Evolutionary conservation across 2,113 vertebrate genomes (phyloP), one percentile per base, ranked within the genome.

Genomic region (Xiphorhynchus elegans): DNA sequence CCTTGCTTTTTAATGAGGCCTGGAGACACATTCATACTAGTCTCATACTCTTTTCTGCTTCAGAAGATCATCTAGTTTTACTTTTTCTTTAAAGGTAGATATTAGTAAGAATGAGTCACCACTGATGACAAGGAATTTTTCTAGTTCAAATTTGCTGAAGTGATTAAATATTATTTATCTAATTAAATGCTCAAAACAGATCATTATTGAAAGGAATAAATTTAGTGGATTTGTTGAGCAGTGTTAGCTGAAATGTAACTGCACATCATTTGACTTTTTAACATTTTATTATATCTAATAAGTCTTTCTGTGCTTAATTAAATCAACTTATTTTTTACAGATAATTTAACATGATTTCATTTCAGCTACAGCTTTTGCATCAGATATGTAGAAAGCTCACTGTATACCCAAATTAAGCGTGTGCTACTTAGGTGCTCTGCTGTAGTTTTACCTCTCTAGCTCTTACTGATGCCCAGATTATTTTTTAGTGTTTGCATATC

Each of bases 121-220:
- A 96, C 95, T 93, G 92, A 96, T 97, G 97, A 97, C 97, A 98
- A 97, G 93, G 83, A 98, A 98, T 96, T 97, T 97, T 98, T 97
- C 96, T 96, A 97, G 97, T 97, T 98, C 97, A 97, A 97, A 98
- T 98, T 97, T 98, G 95, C 97, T 97, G 97, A 98, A 98, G 96
- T 98, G 98, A 98, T 98, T 98, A 98, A 98, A 98, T 98, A 98
- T 98, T 98, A 98, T 98, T 98, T 98, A 98, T 98, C 98, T 98
- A 98, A 98, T 98, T 98, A 98, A 98, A 98, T 95, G 98, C 96
- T 98, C 98, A 98, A 98, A 98, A 98, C 98, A 98, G 97, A 98
- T 98, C 97, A 98, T 98, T 98, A 98, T 98, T 98, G 98, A 98
- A 98, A 98, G 98, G 98, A 98, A 98, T 98, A 98, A 97, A 98